Conservation (phyloP, 1,140 invertebrate species). For the Leptinotarsa undecemlineata region DNA sequence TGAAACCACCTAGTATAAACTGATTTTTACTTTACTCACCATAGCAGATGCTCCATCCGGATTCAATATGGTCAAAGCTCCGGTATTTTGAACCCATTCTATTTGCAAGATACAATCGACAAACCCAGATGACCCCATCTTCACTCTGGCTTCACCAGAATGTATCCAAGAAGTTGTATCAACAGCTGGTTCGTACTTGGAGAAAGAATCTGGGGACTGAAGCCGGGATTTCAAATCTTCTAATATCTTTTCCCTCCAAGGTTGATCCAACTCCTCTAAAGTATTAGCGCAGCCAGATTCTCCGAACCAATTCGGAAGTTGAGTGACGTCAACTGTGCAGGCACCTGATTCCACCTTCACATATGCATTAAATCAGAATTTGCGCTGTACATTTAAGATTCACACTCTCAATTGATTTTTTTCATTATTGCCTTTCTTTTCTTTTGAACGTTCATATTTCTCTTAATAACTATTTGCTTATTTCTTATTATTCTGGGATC, state of each 20-base stretch:
- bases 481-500: too few relatives aligned
- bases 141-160: constrained; percentile 73
- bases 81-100: constrained; percentile 75
- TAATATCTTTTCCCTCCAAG: constrained; percentile 76
- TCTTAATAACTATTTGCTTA: too few relatives aligned
- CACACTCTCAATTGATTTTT: too few relatives aligned
- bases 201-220: constrained; percentile 40
- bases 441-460: too few relatives aligned
- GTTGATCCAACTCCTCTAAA: constrained; percentile 68
- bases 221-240: constrained; percentile 67
- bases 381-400: too few relatives aligned
- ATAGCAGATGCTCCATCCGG: constrained; percentile 73
- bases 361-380: neutral
- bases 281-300: constrained; percentile 59
- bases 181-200: constrained; percentile 64
- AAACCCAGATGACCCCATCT: constrained; percentile 63
- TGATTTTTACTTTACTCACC: constrained; percentile 54
- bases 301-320: constrained; percentile 76
- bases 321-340: constrained; percentile 68
- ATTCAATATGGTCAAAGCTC: constrained; percentile 77
- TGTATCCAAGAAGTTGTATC: constrained; percentile 85
- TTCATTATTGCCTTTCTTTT: too few relatives aligned
- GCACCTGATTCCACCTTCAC: constrained; percentile 69
- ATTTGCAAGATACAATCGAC: constrained; percentile 79
- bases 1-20: too few relatives aligned